phyloP scores from a whole-genome alignment of 2,797 vertebrate genomes.

The Xiphophorus birchmanni region DNA sequence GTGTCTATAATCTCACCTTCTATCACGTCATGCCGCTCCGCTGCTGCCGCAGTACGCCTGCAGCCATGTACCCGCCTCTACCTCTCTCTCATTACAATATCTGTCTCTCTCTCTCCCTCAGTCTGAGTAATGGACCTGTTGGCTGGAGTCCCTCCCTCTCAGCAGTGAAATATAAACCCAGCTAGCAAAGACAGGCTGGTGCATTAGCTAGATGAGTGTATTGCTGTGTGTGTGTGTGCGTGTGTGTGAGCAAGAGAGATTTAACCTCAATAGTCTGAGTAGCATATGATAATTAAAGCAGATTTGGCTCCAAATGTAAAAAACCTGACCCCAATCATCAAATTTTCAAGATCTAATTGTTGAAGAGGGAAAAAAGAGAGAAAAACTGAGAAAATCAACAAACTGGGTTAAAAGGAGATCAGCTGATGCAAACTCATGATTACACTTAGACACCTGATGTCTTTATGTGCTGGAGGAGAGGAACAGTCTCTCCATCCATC shows the following conservation, averaged over 20 bases:
- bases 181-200: constrained; percentile 56
- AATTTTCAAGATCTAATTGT: constrained; percentile 47
- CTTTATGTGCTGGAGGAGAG: constrained; percentile 19
- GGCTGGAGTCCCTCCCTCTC: constrained; percentile 68
- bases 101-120: constrained; percentile 31
- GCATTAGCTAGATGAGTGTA: constrained; percentile 73
- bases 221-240: constrained; percentile 28
- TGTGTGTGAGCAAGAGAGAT: constrained; percentile 21
- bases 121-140: constrained; percentile 76
- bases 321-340: constrained; percentile 35
- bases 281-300: constrained; percentile 62
- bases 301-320: constrained; percentile 50
- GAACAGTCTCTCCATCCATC: constrained; percentile 49
- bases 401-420: constrained; percentile 21
- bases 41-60: constrained; percentile 79
- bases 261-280: constrained; percentile 44
- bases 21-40: constrained; percentile 73
- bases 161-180: constrained; percentile 75
- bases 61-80: constrained; percentile 63
- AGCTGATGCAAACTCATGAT: constrained; percentile 5
- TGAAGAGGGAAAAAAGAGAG: constrained; percentile 27
- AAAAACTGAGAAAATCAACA: background rate
- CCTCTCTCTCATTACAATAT: constrained; percentile 43
- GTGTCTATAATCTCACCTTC: constrained; percentile 61
- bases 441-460: constrained; percentile 15